These are phyloP conservation scores for Colinus virginianus DNA, from an alignment of 2,113 vertebrate species.

Conservation along the genomic window DNA sequence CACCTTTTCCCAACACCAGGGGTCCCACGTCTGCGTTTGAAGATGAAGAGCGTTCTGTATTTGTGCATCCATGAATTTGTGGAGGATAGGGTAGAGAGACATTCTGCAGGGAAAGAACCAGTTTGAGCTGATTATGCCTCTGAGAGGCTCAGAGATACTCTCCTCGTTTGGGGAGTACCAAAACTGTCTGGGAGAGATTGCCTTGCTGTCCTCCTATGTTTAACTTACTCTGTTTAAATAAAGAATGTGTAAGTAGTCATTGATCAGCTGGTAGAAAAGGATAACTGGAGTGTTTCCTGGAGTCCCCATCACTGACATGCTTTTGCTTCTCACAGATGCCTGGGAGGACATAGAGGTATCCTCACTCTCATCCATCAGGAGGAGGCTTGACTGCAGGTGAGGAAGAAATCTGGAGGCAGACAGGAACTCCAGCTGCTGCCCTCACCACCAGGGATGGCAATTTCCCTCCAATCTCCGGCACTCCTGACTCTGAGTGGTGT, in stretches of 20 bases:
- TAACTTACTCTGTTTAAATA: not conserved
- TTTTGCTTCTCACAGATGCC: not conserved
- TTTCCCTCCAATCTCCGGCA: too few species aligned
- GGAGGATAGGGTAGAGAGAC: not conserved
- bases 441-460: too few species aligned
- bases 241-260: not conserved
- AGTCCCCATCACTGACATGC: not conserved
- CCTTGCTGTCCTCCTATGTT: not conserved
- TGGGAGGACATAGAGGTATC: not conserved
- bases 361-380: not conserved
- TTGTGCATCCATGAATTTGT: not conserved
- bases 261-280: not conserved
- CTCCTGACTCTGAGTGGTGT: too few species aligned
- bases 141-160: not conserved
- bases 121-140: not conserved
- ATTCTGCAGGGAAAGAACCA: not conserved
- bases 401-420: too few species aligned
- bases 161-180: not conserved
- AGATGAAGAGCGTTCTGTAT: not conserved
- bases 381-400: too few species aligned
- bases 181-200: not conserved
- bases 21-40: not conserved
- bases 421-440: too few species aligned
- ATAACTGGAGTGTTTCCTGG: not conserved
- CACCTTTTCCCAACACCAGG: not conserved